Percentiles rank a stretch among this genome's conserved stretches.
Evolutionary conservation across 1,140 invertebrate species (phyloP).

Genomic region (Octopus sinensis): DNA sequence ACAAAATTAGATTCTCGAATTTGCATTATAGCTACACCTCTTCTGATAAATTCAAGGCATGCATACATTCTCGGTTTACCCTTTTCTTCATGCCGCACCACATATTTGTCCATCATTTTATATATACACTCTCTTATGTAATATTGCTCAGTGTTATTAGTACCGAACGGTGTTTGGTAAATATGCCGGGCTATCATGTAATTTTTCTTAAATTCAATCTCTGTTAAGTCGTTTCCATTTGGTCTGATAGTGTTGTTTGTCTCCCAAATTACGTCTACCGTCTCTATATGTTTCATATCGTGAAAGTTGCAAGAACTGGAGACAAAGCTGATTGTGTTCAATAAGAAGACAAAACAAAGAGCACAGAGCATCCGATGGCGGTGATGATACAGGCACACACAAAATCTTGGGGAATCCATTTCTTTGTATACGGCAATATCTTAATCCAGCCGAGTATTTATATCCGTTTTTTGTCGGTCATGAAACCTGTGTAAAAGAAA

Average conservation of each 20-base stretch:
- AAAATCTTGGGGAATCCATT: background rate
- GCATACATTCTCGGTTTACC: slow-evolving; percentile 16
- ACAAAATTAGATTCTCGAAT: slow-evolving; percentile 25
- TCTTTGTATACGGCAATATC: background rate
- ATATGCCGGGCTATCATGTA: background rate
- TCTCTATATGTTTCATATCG: background rate
- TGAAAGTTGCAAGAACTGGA: background rate
- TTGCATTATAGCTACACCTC: slow-evolving; percentile 31
- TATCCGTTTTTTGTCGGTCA: background rate
- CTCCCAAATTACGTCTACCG: background rate
- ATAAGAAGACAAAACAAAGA: background rate
- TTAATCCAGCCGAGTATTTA: background rate
- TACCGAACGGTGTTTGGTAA: background rate
- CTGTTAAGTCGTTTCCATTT: background rate
- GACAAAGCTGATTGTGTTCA: background rate
- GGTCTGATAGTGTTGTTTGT: background rate
- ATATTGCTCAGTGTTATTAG: background rate
- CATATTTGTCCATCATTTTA: slow-evolving; percentile 21
- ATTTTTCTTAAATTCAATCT: background rate
- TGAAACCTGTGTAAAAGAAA: background rate
- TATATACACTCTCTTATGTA: background rate
- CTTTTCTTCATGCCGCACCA: slow-evolving; percentile 27
- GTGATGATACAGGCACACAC: background rate
- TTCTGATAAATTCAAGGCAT: slow-evolving; percentile 31
- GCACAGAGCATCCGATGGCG: background rate